These are phyloP conservation scores for Austrofundulus limnaeus DNA, from an alignment of 2,113 vertebrate genomes.

Conservation along the genomic window DNA sequence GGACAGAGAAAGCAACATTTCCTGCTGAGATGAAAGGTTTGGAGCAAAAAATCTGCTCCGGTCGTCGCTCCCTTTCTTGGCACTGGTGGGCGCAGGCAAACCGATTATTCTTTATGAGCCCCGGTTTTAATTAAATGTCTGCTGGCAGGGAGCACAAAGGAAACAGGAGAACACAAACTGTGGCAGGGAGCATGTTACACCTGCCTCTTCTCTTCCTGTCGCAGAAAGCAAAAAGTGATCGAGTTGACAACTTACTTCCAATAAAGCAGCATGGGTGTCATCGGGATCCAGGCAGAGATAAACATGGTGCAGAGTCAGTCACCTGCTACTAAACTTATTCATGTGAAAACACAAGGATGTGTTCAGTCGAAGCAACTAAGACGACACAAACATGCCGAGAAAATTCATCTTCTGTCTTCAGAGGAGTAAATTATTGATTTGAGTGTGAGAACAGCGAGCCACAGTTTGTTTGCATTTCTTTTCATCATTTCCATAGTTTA, in stretches of 20 bases:
- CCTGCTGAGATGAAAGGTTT: slow-evolving; percentile 42
- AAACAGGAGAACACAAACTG: slow-evolving; percentile 39
- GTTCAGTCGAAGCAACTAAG: no score
- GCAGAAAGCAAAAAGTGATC: slow-evolving; percentile 3
- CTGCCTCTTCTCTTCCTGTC: slow-evolving; percentile 32
- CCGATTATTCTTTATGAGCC: slow-evolving; percentile 47
- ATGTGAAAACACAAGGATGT: no score
- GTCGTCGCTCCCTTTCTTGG: slow-evolving; percentile 25
- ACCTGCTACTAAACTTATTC: not conserved
- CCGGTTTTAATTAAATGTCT: slow-evolving; percentile 69
- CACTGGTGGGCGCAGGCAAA: slow-evolving; percentile 35
- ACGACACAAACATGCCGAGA: no score
- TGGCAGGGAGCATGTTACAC: slow-evolving; percentile 23
- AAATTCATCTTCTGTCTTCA: no score
- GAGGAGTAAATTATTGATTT: no score
- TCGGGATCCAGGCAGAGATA: slow-evolving; percentile 5
- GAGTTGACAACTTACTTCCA: not conserved
- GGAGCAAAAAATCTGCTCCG: slow-evolving; percentile 55
- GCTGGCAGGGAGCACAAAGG: slow-evolving; percentile 42
- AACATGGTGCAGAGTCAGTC: slow-evolving; percentile 31
- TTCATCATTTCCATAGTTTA: no score
- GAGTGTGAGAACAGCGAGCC: no score
- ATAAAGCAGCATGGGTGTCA: not conserved
- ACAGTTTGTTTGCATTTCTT: no score
- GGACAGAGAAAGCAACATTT: slow-evolving; percentile 30